Evolutionary conservation across 2,113 vertebrate genomes (phyloP), one percentile per base, ranked within the genome.

Genomic region (Cyanoliseus patagonus): DNA sequence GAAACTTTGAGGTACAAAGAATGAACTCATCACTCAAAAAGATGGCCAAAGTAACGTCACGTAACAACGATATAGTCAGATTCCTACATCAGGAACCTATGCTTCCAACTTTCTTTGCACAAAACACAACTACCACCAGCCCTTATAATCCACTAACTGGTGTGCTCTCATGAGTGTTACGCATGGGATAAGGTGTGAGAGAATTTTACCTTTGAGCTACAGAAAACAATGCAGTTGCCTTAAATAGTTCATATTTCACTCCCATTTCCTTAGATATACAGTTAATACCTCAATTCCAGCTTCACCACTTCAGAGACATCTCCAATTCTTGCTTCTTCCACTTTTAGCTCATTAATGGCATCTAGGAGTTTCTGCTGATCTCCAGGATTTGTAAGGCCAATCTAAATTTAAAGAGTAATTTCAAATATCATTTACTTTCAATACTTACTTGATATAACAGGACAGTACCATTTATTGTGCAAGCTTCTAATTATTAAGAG

Each of bases 311-410:
- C 96, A 64, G 95, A 79, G 75, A 99, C 59, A 2, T 98, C 98
- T 81, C 96, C 98, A 78, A 99, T 91, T 95, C 98, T 98, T 92
- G 98, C 95, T 84, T 97, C 97, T 97, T 99, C 98, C 83, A 98
- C 91, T 28, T 98, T 97, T 46, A 99, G 97, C 94, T 99, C 98
- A 2, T 98, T 98, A 96, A 98, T 44, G 90, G 98, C 98, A 66
- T 70, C 96, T 81, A 99, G 68, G 85, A 99, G 92, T 98, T 98
- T 99, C 94, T 98, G 96, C 61, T 99, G 99, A 91, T 99, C 99
- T 94, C 33, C 96, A 55, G 96, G 96, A 93, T 98, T 95, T 62
- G 92, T 97, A 97, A 99, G 94, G 30, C 99, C 99, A 76, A 99
- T 97, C 99, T 99, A 97, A 93, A 95, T 61, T 88, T 77, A 90